Evolutionary conservation across 2,113 vertebrate genomes (phyloP).

Genomic region (Xyliphius kryptos): DNA sequence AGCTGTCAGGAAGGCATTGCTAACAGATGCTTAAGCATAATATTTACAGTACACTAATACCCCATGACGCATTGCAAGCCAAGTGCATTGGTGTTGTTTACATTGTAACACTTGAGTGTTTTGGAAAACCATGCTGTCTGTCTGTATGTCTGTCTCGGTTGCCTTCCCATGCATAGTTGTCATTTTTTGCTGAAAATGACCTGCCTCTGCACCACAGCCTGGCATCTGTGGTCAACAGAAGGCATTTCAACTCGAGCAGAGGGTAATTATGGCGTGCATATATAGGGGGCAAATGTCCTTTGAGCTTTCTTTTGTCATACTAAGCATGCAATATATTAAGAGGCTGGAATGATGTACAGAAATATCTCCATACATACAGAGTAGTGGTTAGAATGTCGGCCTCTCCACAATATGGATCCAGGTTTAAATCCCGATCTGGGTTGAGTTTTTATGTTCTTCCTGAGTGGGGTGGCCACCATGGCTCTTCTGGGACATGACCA

Average conservation of each 20-base stretch:
- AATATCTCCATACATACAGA: no score
- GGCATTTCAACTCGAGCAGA: conserved; percentile 27
- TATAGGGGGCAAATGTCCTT: conserved; percentile 15
- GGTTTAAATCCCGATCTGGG: no score
- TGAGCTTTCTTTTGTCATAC: conserved; percentile 16
- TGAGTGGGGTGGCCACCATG: no score
- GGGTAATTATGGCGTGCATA: conserved; percentile 36
- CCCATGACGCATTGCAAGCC: conserved; percentile 24
- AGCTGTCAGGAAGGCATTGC: conserved; percentile 36
- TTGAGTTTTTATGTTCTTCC: no score
- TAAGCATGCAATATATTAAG: neutral
- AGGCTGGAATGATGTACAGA: no score
- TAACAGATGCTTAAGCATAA: conserved; percentile 45
- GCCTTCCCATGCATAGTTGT: conserved; percentile 38
- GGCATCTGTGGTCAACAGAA: conserved; percentile 35
- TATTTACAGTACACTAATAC: conserved; percentile 40
- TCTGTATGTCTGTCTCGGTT: no score
- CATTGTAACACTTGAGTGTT: conserved; percentile 42
- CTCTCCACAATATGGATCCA: no score
- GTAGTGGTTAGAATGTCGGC: no score
- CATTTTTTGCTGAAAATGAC: conserved; percentile 30
- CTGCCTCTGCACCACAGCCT: conserved; percentile 22
- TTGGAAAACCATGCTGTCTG: conserved; percentile 16
- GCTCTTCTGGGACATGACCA: no score
- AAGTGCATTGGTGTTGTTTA: conserved; percentile 41